Conservation (phyloP, 2,888 invertebrate species). For the Galerucella pusilla region DNA sequence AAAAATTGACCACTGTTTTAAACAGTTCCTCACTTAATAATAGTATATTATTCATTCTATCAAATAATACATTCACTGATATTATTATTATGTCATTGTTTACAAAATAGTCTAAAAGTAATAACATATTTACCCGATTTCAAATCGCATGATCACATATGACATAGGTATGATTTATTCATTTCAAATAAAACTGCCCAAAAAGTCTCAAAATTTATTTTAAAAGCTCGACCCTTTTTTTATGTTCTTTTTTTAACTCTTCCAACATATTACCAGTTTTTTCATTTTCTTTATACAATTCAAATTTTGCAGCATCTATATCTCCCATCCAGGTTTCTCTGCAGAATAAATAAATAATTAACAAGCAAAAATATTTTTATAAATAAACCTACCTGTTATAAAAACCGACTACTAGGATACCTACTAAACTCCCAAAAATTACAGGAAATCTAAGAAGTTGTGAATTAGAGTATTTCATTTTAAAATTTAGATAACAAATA, state of each 20-base stretch:
- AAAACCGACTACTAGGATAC: slow-evolving; percentile 6
- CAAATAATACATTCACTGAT: not conserved
- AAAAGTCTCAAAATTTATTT: not conserved
- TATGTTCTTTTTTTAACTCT: slow-evolving; percentile 24
- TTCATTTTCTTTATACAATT: slow-evolving; percentile 31
- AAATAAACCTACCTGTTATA: slow-evolving; percentile 13
- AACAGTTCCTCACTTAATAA: too few species aligned
- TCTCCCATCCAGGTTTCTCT: slow-evolving; percentile 35
- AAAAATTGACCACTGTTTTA: too few species aligned
- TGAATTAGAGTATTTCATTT: slow-evolving; percentile 13
- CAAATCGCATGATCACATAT: not conserved
- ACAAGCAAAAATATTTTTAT: not conserved
- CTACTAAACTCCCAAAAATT: slow-evolving; percentile 16
- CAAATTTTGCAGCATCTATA: slow-evolving; percentile 27
- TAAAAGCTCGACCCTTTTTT: not conserved
- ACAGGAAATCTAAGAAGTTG: slow-evolving; percentile 17
- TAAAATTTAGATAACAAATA: not conserved
- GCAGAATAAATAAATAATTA: not conserved
- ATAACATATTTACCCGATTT: not conserved
- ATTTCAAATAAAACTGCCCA: not conserved
- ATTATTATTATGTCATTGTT: not conserved
- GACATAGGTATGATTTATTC: not conserved
- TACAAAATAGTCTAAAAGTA: not conserved
- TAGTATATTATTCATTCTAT: not conserved
- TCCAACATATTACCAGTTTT: slow-evolving; percentile 22